phyloP scores from a whole-genome alignment of 1,140 invertebrate genomes.

The Trichoplusia ni region DNA sequence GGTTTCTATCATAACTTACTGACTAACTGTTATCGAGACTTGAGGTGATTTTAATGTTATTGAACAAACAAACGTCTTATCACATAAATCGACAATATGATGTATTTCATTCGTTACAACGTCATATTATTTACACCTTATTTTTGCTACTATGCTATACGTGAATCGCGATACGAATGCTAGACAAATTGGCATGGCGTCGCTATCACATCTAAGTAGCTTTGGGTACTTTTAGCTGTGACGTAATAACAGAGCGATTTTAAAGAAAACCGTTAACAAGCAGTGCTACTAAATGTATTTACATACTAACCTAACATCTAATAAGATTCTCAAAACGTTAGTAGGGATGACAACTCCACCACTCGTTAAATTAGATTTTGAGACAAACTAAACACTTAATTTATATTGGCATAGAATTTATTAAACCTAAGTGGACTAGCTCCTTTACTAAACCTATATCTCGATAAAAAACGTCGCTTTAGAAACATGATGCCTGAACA shows the following conservation, averaged over 20 bases:
- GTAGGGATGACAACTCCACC: slow-evolving; percentile 42
- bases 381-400: slow-evolving; percentile 51
- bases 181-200: neutral
- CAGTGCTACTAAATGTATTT: slow-evolving; percentile 26
- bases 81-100: too few species aligned
- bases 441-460: slow-evolving; percentile 70
- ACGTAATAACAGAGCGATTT: slow-evolving; percentile 24
- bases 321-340: slow-evolving; percentile 52
- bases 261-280: slow-evolving; percentile 30
- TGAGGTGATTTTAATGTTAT: too few species aligned
- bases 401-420: slow-evolving; percentile 64
- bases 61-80: too few species aligned
- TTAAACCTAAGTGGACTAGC: slow-evolving; percentile 72
- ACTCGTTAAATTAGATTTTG: slow-evolving; percentile 52
- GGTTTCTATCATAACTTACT: too few species aligned
- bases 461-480: slow-evolving; percentile 35
- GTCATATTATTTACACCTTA: too few species aligned
- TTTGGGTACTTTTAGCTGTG: neutral
- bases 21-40: too few species aligned
- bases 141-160: too few species aligned
- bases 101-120: too few species aligned
- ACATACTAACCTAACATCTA: slow-evolving; percentile 31
- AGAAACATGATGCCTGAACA: slow-evolving; percentile 3
- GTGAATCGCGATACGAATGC: neutral
- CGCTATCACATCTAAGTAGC: neutral